A percentile compares a stretch with the other conserved stretches of the same genome.
Evolutionary conservation across 1,140 invertebrate genomes (phyloP).

Genomic region (Goniozus legneri): DNA sequence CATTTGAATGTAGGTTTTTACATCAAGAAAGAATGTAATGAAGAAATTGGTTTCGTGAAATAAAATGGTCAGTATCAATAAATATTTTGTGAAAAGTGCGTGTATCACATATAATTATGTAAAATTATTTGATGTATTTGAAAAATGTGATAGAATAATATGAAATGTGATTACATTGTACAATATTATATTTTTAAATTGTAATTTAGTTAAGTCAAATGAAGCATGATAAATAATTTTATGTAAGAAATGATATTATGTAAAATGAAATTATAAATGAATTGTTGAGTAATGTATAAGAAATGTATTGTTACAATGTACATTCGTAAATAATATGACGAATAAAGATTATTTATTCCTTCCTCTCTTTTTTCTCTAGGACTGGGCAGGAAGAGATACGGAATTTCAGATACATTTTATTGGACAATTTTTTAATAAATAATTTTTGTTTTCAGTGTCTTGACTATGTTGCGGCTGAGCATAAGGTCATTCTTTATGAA

Average conservation of each 20-base stretch:
- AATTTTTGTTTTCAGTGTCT: conserved; percentile 46
- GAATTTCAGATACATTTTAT: conserved; percentile 14
- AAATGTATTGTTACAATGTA: neutral
- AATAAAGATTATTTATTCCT: conserved; percentile 20
- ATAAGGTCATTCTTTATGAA: conserved; percentile 48
- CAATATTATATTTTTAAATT: too few relatives aligned
- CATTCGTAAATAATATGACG: neutral
- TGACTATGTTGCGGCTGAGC: conserved; percentile 45
- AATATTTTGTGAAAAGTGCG: too few relatives aligned
- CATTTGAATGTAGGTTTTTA: too few relatives aligned
- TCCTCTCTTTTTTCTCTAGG: conserved; percentile 8
- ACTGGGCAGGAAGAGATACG: conserved; percentile 20
- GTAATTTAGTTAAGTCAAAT: too few relatives aligned
- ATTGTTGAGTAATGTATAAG: neutral
- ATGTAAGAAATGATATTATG: neutral
- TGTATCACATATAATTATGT: too few relatives aligned
- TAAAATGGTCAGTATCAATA: too few relatives aligned
- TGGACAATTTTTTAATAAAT: conserved; percentile 35
- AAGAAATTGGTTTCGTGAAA: too few relatives aligned
- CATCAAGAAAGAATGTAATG: too few relatives aligned
- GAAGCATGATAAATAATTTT: too few relatives aligned
- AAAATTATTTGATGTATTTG: too few relatives aligned
- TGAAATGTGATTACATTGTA: too few relatives aligned
- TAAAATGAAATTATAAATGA: neutral
- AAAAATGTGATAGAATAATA: too few relatives aligned